phyloP scores from a whole-genome alignment of 1,140 invertebrate genomes.

The Drosophila carrolli region DNA sequence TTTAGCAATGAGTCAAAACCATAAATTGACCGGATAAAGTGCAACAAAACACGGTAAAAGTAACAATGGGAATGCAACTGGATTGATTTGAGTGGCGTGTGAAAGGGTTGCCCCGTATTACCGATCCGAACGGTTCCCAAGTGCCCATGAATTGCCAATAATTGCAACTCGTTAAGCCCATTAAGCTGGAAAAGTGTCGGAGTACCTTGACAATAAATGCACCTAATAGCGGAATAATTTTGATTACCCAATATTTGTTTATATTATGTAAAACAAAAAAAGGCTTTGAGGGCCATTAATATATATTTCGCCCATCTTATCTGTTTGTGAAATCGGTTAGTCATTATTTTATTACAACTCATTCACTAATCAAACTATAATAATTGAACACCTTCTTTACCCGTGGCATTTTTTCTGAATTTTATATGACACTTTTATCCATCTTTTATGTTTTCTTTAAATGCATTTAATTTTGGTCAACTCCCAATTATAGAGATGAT shows the following conservation, averaged over 20 bases:
- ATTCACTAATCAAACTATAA: not conserved
- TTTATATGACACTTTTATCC: too few relatives aligned
- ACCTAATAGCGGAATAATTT: constrained; percentile 10
- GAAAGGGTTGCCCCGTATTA: constrained; percentile 13
- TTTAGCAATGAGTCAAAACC: constrained; percentile 6
- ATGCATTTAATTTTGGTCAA: not conserved
- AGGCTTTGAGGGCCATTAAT: not conserved
- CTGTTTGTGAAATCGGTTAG: constrained; percentile 8
- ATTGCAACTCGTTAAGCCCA: constrained; percentile 27
- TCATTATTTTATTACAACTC: constrained; percentile 11
- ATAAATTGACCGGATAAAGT: constrained; percentile 14
- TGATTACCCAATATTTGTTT: not conserved
- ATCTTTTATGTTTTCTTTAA: not conserved
- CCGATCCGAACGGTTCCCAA: constrained; percentile 4
- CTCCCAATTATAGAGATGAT: constrained; percentile 57
- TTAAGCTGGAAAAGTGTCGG: constrained; percentile 15
- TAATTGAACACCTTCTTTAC: not conserved
- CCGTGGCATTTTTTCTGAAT: not conserved
- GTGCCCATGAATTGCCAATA: constrained; percentile 42
- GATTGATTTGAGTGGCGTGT: constrained; percentile 34
- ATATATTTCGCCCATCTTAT: constrained; percentile 2
- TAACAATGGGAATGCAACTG: constrained; percentile 4
- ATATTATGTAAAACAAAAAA: too few relatives aligned
- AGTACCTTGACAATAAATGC: constrained; percentile 21
- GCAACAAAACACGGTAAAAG: constrained; percentile 9